Evolutionary conservation across 2,888 invertebrate species (phyloP), one percentile per base, ranked within the genome.

Genomic region (Tetranychus truncatus): DNA sequence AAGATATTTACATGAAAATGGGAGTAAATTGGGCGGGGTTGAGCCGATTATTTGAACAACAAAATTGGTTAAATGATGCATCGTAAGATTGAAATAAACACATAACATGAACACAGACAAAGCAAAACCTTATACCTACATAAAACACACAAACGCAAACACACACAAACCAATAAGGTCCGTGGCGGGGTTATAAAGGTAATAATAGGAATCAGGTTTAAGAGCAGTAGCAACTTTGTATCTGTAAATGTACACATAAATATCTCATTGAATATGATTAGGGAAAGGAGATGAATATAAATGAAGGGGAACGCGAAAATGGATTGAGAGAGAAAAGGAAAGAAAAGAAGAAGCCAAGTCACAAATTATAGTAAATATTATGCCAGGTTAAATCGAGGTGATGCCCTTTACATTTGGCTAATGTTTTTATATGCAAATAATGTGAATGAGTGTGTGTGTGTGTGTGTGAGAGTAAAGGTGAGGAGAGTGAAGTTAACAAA

Each of bases 1-100:
- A 55, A 55, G 55, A 55, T 55, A 55, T 55, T 55, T 55, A 55
- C 55, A 55, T 55, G 55, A 55, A 55, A 55, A 55, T 55, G 55
- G 55, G 55, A 55, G 55, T 55, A 3, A 55, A 55, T 55, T 55
- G 55, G 55, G 55, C 55, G 55, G 55, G 55, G 55, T 6, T 55
- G 55, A 55, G 55, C 55, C 55, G 55, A 55, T 55, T 55, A 55
- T 55, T 15, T 9, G 15, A 15, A 15, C 55, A 15, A 55, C 55
- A 15, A 55, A 55, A 55, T 55, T 55, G 55, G 55, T 55, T 55
- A 55, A 55, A 55, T 55, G 55, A 15, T 55, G 55, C 55, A 15
- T 55, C 15, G 2, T 55, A 55, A 55, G 15, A 15, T 15, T 55
- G 55, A 55, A 15, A 55, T 15, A 55, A 55, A 55, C 55, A 55